Evolutionary conservation across 2,797 vertebrate species (phyloP), one percentile per base, ranked within the genome.

Genomic region (Ispidina picta): DNA sequence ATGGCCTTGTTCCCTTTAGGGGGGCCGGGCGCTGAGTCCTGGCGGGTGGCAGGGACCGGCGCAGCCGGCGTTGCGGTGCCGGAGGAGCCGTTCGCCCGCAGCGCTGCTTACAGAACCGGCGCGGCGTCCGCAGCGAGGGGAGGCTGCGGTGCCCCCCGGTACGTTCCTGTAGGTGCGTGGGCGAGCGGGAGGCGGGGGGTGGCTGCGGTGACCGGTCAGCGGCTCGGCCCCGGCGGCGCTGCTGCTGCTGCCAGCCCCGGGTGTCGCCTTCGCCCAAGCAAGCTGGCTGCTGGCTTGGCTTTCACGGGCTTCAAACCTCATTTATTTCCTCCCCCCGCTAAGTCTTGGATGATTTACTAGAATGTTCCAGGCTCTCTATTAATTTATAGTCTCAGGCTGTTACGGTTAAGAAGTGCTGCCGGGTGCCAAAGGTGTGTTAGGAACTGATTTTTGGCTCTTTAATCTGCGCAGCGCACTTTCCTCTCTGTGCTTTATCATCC

Each of bases 291-390:
- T 52, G 39, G 48, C 16, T 5, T 48, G 56, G 35, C 66, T 19
- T 52, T 19, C 21, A 1, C 39, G 14, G 76, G 76, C 19, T 62
- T 59, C 70, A 12, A 33, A 7, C 15, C 76, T 46, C 39, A 0
- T 31, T 74, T n/a, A 5, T 66, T 63, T 49, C 55, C 51, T 62
- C n/a, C 51, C 12, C 51, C 8, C 29, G 37, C 35, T 10, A 28
- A 44, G 12, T 63, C 71, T 56, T 15, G 68, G 63, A 3, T 88
- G 81, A 48, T 33, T 88, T 78, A 37, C 75, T 90, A 79, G 95
- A 95, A 95, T 48, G 78, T 96, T 96, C 94, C 75, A 84, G 64
- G 59, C 70, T 64, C 20, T 51, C 0, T 70, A 4, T 66, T 43
- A 69, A 81, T 81, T 71, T 79, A 1, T 62, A 3, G 55, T 6